Conservation (phyloP, 2,113 vertebrate species). For the Microcebus lehilahytsara region DNA sequence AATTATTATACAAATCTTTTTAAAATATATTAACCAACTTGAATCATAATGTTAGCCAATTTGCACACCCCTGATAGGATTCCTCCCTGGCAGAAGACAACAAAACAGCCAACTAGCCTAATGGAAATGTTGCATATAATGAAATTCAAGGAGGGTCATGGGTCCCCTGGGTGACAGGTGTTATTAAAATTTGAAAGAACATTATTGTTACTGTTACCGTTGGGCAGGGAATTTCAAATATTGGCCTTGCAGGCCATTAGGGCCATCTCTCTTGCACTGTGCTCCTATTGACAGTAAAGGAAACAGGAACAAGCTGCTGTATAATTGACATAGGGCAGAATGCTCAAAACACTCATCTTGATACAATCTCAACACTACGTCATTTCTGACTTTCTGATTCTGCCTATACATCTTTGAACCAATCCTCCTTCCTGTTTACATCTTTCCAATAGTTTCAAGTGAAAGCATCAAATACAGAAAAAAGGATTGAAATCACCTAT, state of each 20-base stretch:
- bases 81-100: not conserved
- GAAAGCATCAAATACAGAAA: not conserved
- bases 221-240: constrained; percentile 46
- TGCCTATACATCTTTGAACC: not conserved
- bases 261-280: constrained; percentile 48
- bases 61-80: not conserved
- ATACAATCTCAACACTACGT: not conserved
- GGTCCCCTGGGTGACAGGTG: constrained; percentile 64
- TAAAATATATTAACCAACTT: not conserved
- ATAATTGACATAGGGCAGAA: not conserved
- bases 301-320: not conserved
- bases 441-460: not conserved
- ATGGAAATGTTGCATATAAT: not conserved
- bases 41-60: not conserved
- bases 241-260: constrained; percentile 11
- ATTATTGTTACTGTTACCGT: constrained; percentile 47
- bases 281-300: not conserved
- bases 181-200: constrained; percentile 67
- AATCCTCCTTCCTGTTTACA: not conserved
- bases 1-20: not conserved
- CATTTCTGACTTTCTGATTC: not conserved
- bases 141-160: constrained; percentile 39
- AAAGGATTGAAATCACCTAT: not conserved
- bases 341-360: not conserved
- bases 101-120: not conserved